A percentile compares a stretch with the other conserved stretches of the same genome.
phyloP scores from a whole-genome alignment of 2,888 invertebrate species.

The Apodemia duryi region DNA sequence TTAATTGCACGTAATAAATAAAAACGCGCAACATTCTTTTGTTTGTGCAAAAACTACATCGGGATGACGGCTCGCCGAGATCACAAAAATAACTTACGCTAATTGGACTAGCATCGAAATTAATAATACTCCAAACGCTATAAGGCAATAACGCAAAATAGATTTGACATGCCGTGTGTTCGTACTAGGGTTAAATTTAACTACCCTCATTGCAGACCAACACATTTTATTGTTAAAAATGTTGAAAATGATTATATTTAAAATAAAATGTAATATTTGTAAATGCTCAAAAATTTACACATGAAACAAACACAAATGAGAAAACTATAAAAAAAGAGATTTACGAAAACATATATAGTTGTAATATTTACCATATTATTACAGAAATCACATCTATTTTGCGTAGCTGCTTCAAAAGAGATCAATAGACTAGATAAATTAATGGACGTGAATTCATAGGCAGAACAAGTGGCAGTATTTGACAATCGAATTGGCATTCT shows the following conservation, averaged over 20 bases:
- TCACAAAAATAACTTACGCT: slow-evolving; percentile 35
- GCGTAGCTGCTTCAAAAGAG: slow-evolving; percentile 20
- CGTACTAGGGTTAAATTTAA: background rate
- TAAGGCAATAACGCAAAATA: slow-evolving; percentile 24
- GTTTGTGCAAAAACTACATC: slow-evolving; percentile 40
- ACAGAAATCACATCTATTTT: slow-evolving; percentile 17
- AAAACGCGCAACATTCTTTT: background rate
- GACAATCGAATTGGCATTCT: slow-evolving; percentile 23
- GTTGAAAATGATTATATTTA: background rate
- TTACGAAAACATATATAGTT: background rate
- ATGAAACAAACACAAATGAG: no score
- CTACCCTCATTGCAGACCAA: background rate
- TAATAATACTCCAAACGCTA: slow-evolving; percentile 45
- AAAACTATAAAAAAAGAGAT: no score
- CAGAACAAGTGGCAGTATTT: slow-evolving; percentile 37
- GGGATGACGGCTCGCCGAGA: slow-evolving; percentile 3
- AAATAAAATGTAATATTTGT: background rate
- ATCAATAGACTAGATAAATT: slow-evolving; percentile 29
- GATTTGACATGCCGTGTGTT: slow-evolving; percentile 15
- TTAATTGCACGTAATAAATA: background rate
- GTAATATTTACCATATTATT: background rate
- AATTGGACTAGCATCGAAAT: slow-evolving; percentile 59
- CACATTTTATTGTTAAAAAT: background rate
- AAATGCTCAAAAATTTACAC: background rate
- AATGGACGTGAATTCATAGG: slow-evolving; percentile 35